Base-by-base conservation (phyloP, 1,140 invertebrate genomes). In the Drosophila erecta region DNA sequence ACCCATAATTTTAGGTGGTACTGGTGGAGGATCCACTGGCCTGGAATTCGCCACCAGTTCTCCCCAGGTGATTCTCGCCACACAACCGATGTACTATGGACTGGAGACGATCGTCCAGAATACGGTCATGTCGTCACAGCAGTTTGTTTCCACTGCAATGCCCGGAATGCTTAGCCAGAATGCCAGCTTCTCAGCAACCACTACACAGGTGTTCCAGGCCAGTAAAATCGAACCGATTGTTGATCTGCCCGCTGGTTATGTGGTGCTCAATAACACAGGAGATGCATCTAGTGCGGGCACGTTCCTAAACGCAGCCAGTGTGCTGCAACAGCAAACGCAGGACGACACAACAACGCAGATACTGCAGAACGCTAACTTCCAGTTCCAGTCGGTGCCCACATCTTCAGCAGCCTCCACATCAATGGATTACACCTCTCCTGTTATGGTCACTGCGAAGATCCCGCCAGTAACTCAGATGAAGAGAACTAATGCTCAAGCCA, bases 101-200 rank as follows among this genome's bases (percentile, higher is more conserved):
- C 93, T 97, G 67, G 96, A 97, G 92, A 97, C 96, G 0, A 96
- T 97, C 58, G 96, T 97, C 11, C 96, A 96, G 90, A 97, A 96
- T 81, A 96, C 96, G 12, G 96, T 96, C 0, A 96, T 96, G 96
- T 96, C 95, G 20, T 96, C 96, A 24, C 96, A 96, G 86, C 96
- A 96, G 76, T 96, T 96, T 89, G 94, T 96, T 27, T 95, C 96
- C 10, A 95, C 95, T 3, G 94, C 95, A 4, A 95, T 96, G 92
- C 95, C 95, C 51, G 96, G 96, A 46, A 95, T 96, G 11, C 92
- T 96, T 8, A 95, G 95, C 30, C 94, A 95, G 76, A 95, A 95
- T 79, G 96, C 95, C 76, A 96, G 96, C 90, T 96, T 96, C 90
- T 95, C 95, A 30, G 95, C 96, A 43, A 96, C 95, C 1, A 96